phyloP scores from a whole-genome alignment of 2,113 vertebrate genomes.

The Phodopus roborovskii region DNA sequence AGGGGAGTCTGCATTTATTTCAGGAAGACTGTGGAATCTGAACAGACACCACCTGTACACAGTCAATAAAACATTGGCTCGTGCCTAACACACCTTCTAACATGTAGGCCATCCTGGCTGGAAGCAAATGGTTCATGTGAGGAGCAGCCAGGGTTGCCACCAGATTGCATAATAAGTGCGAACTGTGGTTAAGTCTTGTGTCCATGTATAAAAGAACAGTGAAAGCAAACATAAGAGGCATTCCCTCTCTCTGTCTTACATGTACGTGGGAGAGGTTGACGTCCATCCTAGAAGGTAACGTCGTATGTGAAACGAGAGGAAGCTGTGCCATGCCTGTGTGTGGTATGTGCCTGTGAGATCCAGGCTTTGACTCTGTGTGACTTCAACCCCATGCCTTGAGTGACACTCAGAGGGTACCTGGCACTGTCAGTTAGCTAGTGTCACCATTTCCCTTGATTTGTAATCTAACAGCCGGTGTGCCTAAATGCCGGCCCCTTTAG shows the following conservation, averaged over 20 bases:
- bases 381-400: not conserved
- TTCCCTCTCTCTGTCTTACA: accelerated
- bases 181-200: not conserved
- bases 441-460: not conserved
- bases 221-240: too few species aligned
- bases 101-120: accelerated
- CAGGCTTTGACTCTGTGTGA: not conserved
- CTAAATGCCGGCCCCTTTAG: not conserved
- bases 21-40: not conserved
- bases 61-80: not conserved
- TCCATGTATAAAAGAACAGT: too few species aligned
- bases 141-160: not conserved
- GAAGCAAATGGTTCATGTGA: not conserved
- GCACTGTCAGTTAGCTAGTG: not conserved
- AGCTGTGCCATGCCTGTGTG: too few species aligned
- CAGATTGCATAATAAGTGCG: not conserved
- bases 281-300: accelerated
- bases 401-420: not conserved
- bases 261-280: accelerated
- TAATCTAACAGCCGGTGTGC: not conserved
- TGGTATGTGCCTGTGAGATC: too few species aligned
- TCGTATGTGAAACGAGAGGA: too few species aligned
- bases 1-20: not conserved
- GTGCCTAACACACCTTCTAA: not conserved
- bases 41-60: not conserved